phyloP scores from a whole-genome alignment of 2,797 vertebrate species.

The Brotula barbata region DNA sequence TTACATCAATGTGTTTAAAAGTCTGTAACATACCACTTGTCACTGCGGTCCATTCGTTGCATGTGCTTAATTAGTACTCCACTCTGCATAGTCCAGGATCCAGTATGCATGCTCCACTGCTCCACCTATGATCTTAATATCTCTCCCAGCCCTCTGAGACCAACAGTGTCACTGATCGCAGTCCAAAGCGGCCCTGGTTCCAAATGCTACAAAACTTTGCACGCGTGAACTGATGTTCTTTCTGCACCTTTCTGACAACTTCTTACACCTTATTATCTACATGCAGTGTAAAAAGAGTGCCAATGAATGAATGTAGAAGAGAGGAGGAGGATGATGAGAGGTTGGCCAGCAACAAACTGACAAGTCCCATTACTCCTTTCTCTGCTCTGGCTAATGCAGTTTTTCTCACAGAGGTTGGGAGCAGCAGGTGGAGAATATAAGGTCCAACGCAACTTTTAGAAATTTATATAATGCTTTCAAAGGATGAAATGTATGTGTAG shows the following conservation, averaged over 20 bases:
- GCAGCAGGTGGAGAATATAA: neutral
- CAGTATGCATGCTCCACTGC: neutral
- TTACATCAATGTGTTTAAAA: neutral
- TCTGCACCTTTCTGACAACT: neutral
- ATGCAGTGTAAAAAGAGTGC: neutral
- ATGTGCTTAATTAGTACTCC: slow-evolving; percentile 5
- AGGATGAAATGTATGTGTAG: too few relatives aligned
- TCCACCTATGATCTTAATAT: slow-evolving; percentile 26
- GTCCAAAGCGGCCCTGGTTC: slow-evolving; percentile 29
- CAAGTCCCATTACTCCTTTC: neutral
- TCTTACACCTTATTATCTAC: too few relatives aligned
- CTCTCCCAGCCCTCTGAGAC: slow-evolving; percentile 20
- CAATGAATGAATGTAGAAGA: slow-evolving; percentile 8
- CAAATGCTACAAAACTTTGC: neutral
- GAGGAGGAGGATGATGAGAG: neutral
- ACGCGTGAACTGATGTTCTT: slow-evolving; percentile 2
- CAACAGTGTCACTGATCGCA: slow-evolving; percentile 26
- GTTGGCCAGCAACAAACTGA: neutral
- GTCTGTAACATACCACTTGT: neutral
- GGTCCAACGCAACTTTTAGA: too few relatives aligned
- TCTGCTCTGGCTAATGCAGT: slow-evolving; percentile 1
- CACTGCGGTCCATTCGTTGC: slow-evolving; percentile 6
- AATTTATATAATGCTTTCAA: too few relatives aligned
- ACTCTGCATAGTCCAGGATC: slow-evolving; percentile 7
- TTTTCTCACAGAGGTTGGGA: slow-evolving; percentile 1